A percentile compares a stretch with the other conserved stretches of the same genome.
Evolutionary conservation across 2,797 vertebrate species (phyloP).

Genomic region (Iguana delicatissima): DNA sequence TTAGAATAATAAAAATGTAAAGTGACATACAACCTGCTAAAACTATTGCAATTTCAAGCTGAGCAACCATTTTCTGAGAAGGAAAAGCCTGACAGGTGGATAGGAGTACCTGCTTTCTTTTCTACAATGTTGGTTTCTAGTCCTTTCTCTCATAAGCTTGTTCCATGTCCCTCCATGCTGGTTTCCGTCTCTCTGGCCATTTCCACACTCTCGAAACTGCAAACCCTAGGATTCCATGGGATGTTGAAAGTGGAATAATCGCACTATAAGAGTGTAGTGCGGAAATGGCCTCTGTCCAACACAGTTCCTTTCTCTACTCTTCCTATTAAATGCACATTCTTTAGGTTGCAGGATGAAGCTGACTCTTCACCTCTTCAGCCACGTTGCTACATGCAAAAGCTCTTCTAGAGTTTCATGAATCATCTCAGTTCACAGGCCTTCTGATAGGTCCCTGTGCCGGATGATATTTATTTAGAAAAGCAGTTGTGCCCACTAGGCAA

Average conservation of each 20-base stretch:
- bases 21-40: not conserved
- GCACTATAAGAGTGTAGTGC: no score
- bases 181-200: conserved; percentile 24
- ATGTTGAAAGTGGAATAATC: no score
- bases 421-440: conserved; percentile 57
- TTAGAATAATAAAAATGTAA: no score
- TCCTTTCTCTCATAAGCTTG: not conserved
- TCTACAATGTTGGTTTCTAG: not conserved
- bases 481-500: conserved; percentile 62
- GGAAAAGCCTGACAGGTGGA: not conserved
- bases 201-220: no score
- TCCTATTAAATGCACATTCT: not conserved
- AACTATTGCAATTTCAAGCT: not conserved
- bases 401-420: conserved; percentile 56
- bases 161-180: not conserved
- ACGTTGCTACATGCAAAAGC: conserved; percentile 67
- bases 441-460: conserved; percentile 47
- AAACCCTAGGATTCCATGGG: no score
- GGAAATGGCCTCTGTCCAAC: no score
- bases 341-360: conserved; percentile 66
- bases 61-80: not conserved
- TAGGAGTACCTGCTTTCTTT: not conserved
- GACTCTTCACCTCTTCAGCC: conserved; percentile 42
- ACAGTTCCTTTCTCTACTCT: not conserved
- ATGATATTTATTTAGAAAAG: conserved; percentile 65